Base-by-base conservation (phyloP, 2,888 invertebrate species). In the Caenorhabditis angaria region DNA sequence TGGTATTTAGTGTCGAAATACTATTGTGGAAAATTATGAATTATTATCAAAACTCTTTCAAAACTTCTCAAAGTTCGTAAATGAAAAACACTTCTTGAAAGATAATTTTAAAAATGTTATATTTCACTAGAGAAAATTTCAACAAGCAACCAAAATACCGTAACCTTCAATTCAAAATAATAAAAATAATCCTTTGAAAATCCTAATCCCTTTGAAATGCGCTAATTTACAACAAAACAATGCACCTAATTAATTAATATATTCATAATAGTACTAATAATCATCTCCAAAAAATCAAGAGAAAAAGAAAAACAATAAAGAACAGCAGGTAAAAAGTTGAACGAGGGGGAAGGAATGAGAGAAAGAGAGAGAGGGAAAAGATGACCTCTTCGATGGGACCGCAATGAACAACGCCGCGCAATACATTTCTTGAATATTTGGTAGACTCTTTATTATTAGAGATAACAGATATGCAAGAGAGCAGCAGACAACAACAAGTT, bases 351-450 rank as follows among this genome's bases (percentile, higher is more conserved):
- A 66, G 67, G 64, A 53, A 66, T 22, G 53, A 25, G 20, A 12
- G 20, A 20, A 20, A 28, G 71, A 56, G 64, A 71, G 63, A 66
- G 63, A 63, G 71, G 67, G 64, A 53, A 66, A 57, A 57, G 66
- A 66, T 70, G 72, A 72, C 72, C 72, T 67, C 61, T 71, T 59
- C 57, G 48, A 64, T 54, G 67, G 67, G 67, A 71, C 41, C 41
- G 41, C 64, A 64, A 63, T 71, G 66, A 63, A 63, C 63, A 61
- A 65, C 61, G 18, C 55, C 32, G 24, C 24, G 22, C 54, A 28
- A 20, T 28, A 22, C 24, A 28, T 41, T 41, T 41, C 41, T 41
- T 41, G 41, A 41, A 41, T 41, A 41, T 41, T 41, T 41, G 41
- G 41, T n/a, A n/a, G n/a, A n/a, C n/a, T n/a, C n/a, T n/a, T n/a